A percentile compares a stretch with the other conserved stretches of the same genome.
phyloP scores from a whole-genome alignment of 92 coral and sea anemone genomes.

The Metridium senile region DNA sequence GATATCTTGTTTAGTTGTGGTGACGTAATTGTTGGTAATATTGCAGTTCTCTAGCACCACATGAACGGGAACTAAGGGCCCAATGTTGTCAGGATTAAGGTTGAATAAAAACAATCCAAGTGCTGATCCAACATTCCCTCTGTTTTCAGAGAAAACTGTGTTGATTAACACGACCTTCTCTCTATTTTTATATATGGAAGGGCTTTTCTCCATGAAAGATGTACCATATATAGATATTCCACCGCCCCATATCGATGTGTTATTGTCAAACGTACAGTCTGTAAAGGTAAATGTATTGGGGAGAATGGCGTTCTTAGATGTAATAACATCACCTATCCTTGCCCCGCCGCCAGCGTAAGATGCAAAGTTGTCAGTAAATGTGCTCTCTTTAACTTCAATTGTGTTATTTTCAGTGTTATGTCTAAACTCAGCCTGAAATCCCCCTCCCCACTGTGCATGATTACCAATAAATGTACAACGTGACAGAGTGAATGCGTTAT shows the following conservation, averaged over 20 bases:
- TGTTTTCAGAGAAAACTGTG: slow-evolving; percentile 50
- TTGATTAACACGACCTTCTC: slow-evolving; percentile 40
- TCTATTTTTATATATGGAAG: background rate
- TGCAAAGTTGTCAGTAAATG: slow-evolving; percentile 53
- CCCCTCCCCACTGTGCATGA: slow-evolving; percentile 89
- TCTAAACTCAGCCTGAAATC: slow-evolving; percentile 57
- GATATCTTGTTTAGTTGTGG: slow-evolving; percentile 34
- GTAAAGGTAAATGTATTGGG: slow-evolving; percentile 34
- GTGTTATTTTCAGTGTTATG: slow-evolving; percentile 46
- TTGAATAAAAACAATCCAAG: slow-evolving; percentile 61
- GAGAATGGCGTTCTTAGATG: slow-evolving; percentile 6
- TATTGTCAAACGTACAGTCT: slow-evolving; percentile 53
- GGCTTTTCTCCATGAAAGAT: slow-evolving; percentile 15
- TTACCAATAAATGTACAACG: slow-evolving; percentile 57
- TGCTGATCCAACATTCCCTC: slow-evolving; percentile 73
- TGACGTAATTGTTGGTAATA: slow-evolving; percentile 51
- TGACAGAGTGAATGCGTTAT: slow-evolving; percentile 57
- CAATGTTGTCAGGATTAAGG: slow-evolving; percentile 67
- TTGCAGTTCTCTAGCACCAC: slow-evolving; percentile 41
- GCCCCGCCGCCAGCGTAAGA: slow-evolving; percentile 78
- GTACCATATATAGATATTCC: slow-evolving; percentile 63
- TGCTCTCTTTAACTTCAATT: slow-evolving; percentile 28
- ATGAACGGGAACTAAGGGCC: slow-evolving; percentile 58
- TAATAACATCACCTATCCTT: slow-evolving; percentile 54
- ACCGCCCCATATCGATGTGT: slow-evolving; percentile 74